Percentiles rank a stretch among this genome's conserved stretches.
These are phyloP conservation scores for Cyclura pinguis DNA, from an alignment of 2,797 vertebrate genomes.

Conservation along the genomic window DNA sequence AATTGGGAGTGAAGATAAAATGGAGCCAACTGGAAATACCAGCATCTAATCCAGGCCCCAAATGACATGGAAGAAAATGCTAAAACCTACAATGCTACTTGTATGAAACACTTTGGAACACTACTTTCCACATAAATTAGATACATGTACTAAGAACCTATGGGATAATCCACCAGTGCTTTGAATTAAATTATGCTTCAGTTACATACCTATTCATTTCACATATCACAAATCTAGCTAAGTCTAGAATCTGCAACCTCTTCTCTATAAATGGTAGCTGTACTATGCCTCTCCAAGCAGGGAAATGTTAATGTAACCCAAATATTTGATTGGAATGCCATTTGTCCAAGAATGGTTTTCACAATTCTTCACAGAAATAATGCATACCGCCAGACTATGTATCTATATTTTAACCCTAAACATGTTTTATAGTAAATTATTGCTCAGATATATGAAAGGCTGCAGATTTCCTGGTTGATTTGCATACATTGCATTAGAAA, in stretches of 20 bases:
- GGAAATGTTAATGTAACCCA: not conserved
- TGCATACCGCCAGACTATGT: not conserved
- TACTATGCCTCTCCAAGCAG: not conserved
- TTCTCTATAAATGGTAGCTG: not conserved
- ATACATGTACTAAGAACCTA: not conserved
- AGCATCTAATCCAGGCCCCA: not conserved
- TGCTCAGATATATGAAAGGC: conserved; percentile 64
- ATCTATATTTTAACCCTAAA: conserved; percentile 51
- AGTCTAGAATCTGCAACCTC: not conserved
- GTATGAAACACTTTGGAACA: not conserved
- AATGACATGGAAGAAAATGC: not conserved
- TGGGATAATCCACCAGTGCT: not conserved
- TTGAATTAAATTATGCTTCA: not conserved
- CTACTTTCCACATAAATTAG: not conserved
- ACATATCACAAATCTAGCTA: not conserved
- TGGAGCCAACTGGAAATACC: not conserved
- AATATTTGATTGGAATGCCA: conserved; percentile 59
- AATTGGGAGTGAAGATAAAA: not conserved
- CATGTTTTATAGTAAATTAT: conserved; percentile 60
- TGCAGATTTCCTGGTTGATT: conserved; percentile 67
- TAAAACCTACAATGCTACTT: not conserved
- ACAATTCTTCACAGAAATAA: conserved; percentile 16
- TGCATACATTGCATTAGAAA: conserved; percentile 73
- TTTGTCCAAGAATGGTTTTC: conserved; percentile 40
- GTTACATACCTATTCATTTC: not conserved